Evolutionary conservation across 2,113 vertebrate species (phyloP).

Genomic region (Tachuris rubrigastra): DNA sequence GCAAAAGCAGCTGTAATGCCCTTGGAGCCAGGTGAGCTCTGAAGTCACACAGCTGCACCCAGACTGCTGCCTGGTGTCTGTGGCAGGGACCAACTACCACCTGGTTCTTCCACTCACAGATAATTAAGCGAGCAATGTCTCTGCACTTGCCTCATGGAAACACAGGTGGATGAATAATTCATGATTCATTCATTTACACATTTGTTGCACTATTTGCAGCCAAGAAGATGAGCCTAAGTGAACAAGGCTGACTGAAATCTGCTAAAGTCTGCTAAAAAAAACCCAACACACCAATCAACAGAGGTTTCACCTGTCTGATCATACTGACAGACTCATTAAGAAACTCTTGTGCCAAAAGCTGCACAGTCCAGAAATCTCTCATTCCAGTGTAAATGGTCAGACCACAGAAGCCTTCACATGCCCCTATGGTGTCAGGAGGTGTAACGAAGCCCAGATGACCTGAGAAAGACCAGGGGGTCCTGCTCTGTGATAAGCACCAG

Average conservation of each 20-base stretch:
- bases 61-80: background rate
- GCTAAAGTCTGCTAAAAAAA: too few relatives aligned
- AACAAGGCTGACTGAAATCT: background rate
- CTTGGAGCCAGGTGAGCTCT: background rate
- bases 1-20: background rate
- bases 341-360: background rate
- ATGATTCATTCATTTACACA: background rate
- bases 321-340: background rate
- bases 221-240: background rate
- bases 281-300: background rate
- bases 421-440: fast-evolving
- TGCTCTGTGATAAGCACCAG: fast-evolving
- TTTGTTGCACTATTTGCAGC: background rate
- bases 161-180: background rate
- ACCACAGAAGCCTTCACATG: background rate
- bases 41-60: background rate
- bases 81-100: background rate
- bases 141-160: background rate
- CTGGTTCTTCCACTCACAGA: background rate
- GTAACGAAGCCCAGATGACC: background rate
- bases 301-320: background rate
- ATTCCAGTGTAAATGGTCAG: background rate
- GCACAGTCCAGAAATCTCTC: background rate
- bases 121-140: background rate
- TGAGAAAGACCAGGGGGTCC: background rate